A percentile compares a stretch with the other conserved stretches of the same genome.
Evolutionary conservation across 37 sponge, comb jelly and placozoan species (phyloP).

Genomic region (Ianthella basta): DNA sequence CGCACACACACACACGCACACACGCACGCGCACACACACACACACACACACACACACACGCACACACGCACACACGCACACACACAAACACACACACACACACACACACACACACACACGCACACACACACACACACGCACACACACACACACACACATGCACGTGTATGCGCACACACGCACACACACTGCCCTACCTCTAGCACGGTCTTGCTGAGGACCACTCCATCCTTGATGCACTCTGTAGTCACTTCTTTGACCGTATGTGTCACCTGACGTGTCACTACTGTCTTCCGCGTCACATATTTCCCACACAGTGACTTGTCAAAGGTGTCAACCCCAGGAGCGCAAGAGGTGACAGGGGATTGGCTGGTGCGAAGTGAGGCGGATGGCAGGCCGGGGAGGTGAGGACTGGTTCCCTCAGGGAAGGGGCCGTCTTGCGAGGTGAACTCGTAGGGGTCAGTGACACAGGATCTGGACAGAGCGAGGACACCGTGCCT

Average conservation of each 20-base stretch:
- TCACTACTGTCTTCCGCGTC: background rate
- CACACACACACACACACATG: background rate
- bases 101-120: too few species aligned
- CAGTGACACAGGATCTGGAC: background rate
- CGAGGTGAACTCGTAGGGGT: background rate
- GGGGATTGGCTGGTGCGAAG: background rate
- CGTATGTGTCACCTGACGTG: background rate
- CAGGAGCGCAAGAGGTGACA: too few species aligned
- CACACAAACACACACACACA: too few species aligned
- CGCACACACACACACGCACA: too few species aligned
- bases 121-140: too few species aligned
- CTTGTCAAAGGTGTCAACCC: too few species aligned
- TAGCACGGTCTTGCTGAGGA: background rate
- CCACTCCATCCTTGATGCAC: conserved; percentile 8
- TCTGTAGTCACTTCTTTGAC: background rate
- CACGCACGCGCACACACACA: too few species aligned
- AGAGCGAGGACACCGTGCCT: background rate
- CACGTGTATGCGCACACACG: background rate
- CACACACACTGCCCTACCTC: conserved; percentile 2
- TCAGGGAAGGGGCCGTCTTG: background rate
- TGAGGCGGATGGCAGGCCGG: background rate
- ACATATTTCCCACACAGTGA: background rate
- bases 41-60: too few species aligned
- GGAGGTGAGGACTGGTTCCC: too few species aligned
- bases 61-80: too few species aligned